These are phyloP conservation scores for Megaceryle alcyon DNA, from an alignment of 2,797 vertebrate species.

Conservation along the genomic window DNA sequence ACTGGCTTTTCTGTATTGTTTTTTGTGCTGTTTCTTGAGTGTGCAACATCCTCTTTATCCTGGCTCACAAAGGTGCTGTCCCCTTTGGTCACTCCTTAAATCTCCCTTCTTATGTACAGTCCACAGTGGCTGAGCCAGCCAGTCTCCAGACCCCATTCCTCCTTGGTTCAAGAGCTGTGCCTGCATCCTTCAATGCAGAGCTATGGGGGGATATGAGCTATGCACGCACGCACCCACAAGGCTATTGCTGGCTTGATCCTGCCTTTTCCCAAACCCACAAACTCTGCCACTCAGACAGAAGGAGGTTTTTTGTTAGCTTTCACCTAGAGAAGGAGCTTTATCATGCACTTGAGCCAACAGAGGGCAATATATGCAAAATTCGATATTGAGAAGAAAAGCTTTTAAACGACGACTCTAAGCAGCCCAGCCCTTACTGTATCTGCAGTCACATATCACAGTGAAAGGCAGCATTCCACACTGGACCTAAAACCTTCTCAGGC, in stretches of 20 bases:
- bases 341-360: conserved; percentile 3
- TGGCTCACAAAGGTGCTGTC: not conserved
- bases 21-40: not conserved
- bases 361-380: conserved; percentile 61
- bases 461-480: conserved; percentile 21
- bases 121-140: not conserved
- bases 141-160: conserved; percentile 1
- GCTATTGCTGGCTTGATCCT: not conserved
- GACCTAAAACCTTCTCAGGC: conserved; percentile 63
- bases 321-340: not conserved
- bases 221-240: fast-evolving
- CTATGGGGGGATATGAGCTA: not conserved
- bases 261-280: not conserved
- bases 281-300: not conserved
- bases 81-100: not conserved
- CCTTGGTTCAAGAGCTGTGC: not conserved
- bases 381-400: conserved; percentile 26
- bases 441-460: conserved; percentile 57
- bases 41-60: not conserved
- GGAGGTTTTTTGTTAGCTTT: conserved; percentile 23
- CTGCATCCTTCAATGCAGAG: not conserved
- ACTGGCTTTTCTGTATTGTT: not conserved
- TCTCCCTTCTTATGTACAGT: not conserved
- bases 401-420: conserved; percentile 14
- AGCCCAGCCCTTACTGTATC: conserved; percentile 32